phyloP scores from a whole-genome alignment of 2,113 vertebrate species.

The Mesoclemmys tuberculata region DNA sequence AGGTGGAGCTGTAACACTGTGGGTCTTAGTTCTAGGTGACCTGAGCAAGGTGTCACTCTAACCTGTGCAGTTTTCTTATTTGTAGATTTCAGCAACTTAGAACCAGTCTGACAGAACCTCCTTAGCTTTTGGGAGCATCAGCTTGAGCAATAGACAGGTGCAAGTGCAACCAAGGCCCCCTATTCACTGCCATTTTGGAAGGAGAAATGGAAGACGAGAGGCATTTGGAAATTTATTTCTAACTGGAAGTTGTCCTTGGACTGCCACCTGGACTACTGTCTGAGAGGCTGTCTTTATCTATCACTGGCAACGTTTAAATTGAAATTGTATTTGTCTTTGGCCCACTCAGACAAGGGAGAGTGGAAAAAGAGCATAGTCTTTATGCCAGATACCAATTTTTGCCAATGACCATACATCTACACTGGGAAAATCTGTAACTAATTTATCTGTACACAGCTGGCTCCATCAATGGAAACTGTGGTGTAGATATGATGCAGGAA shows the following conservation, averaged over 20 bases:
- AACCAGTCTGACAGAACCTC: background rate
- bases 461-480: background rate
- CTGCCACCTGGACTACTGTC: background rate
- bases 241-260: background rate
- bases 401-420: background rate
- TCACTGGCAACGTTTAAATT: background rate
- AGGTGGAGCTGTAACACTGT: no score
- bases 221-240: background rate
- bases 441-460: background rate
- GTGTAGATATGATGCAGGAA: background rate
- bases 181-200: background rate
- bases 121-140: background rate
- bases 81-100: background rate
- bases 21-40: background rate
- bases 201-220: background rate
- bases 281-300: background rate
- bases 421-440: background rate
- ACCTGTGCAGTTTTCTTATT: background rate
- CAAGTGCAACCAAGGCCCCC: background rate
- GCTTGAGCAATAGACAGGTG: background rate
- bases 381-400: background rate
- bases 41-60: background rate
- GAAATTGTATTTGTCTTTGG: rapidly evolving
- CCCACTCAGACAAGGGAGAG: background rate
- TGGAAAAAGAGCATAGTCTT: background rate